phyloP scores from a whole-genome alignment of 1,140 invertebrate genomes.

The Ceratitis capitata region DNA sequence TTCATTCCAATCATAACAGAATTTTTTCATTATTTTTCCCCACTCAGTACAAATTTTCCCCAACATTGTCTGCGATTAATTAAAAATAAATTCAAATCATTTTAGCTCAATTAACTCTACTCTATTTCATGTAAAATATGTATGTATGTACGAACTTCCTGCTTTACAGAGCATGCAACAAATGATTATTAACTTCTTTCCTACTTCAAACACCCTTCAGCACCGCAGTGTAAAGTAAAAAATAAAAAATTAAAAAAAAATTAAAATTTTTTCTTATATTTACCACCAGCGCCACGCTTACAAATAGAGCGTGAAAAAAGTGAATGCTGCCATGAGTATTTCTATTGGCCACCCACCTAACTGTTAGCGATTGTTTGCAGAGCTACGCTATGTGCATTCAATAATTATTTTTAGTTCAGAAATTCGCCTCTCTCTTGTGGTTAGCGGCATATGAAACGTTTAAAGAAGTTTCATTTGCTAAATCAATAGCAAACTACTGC shows the following conservation, averaged over 20 bases:
- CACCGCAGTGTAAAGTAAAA: too few relatives aligned
- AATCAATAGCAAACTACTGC: neutral
- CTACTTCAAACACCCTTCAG: neutral
- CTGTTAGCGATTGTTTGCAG: neutral
- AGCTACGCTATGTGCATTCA: neutral
- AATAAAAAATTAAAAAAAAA: too few relatives aligned
- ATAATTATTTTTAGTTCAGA: neutral
- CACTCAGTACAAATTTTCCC: too few relatives aligned
- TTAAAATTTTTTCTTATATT: neutral
- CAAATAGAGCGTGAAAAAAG: neutral
- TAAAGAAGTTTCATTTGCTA: neutral
- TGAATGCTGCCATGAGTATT: neutral
- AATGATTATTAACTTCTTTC: neutral
- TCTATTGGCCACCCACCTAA: neutral
- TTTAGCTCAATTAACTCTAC: neutral
- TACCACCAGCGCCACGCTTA: neutral
- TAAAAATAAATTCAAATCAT: neutral
- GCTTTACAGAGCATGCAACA: neutral
- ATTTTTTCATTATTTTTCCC: too few relatives aligned
- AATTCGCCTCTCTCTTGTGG: neutral
- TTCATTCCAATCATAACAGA: too few relatives aligned
- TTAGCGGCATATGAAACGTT: neutral
- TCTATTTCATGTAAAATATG: too few relatives aligned
- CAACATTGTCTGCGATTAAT: too few relatives aligned
- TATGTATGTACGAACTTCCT: too few relatives aligned